Evolutionary conservation across 2,113 vertebrate genomes (phyloP).

Genomic region (Heloderma charlesbogerti): DNA sequence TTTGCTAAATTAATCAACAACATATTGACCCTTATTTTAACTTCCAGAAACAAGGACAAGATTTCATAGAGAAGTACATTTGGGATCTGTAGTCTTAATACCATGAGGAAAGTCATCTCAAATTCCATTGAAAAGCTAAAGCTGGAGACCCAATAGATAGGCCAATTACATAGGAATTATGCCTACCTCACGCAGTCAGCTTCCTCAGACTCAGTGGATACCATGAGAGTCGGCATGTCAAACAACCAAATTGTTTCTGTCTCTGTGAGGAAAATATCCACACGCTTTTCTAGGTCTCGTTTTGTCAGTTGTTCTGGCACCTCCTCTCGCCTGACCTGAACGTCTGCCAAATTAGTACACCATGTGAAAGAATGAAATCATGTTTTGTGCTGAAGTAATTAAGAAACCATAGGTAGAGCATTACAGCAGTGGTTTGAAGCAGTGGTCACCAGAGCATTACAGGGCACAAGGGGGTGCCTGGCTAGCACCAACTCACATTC

Average conservation of each 20-base stretch:
- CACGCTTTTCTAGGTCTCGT: constrained; percentile 75
- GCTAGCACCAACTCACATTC: background rate
- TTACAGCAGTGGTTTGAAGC: background rate
- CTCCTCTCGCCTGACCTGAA: constrained; percentile 63
- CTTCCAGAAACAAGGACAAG: too few species aligned
- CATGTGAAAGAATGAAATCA: background rate
- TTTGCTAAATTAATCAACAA: background rate
- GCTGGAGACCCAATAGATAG: background rate
- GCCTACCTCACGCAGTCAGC: constrained; percentile 80
- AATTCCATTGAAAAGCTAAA: background rate
- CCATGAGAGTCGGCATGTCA: constrained; percentile 75
- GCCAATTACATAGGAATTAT: background rate
- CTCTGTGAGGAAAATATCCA: constrained; percentile 81
- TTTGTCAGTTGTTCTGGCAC: constrained; percentile 72
- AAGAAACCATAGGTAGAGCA: background rate
- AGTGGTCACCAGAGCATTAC: background rate
- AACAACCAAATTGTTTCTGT: constrained; percentile 83
- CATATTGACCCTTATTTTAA: background rate
- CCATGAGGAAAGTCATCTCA: background rate
- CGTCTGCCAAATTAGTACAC: constrained; percentile 68
- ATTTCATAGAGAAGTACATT: background rate
- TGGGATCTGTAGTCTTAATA: background rate
- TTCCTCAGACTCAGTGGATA: constrained; percentile 81
- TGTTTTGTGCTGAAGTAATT: background rate
- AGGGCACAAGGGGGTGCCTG: background rate